A percentile compares a stretch with the other conserved stretches of the same genome.
These are phyloP conservation scores for Periophthalmus magnuspinnatus DNA, from an alignment of 2,797 vertebrate genomes.

Conservation along the genomic window DNA sequence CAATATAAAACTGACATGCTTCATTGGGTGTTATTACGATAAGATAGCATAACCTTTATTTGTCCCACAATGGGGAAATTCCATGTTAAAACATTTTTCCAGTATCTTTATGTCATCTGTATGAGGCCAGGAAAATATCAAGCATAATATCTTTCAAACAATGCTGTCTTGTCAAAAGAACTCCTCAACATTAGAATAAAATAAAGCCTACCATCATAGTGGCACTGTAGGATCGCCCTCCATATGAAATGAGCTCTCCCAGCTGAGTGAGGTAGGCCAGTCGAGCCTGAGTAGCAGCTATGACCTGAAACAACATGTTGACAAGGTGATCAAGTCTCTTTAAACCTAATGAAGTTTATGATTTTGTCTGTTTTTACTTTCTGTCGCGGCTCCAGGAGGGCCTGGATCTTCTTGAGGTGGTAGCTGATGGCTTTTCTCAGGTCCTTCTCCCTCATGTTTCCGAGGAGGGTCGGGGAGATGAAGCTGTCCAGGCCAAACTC, in stretches of 20 bases:
- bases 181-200: neutral
- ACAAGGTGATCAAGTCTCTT: slow-evolving; percentile 10
- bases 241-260: slow-evolving; percentile 94
- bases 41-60: too few species aligned
- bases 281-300: slow-evolving; percentile 87
- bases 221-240: slow-evolving; percentile 90
- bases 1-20: neutral
- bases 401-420: slow-evolving; percentile 97
- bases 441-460: slow-evolving; percentile 97
- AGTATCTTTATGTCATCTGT: neutral
- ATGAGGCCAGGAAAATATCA: neutral
- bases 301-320: slow-evolving; percentile 72
- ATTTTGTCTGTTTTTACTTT: slow-evolving; percentile 79
- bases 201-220: slow-evolving; percentile 88
- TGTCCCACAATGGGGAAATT: too few species aligned
- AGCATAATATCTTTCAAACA: neutral
- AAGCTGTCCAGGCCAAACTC: slow-evolving; percentile 98
- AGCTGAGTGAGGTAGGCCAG: slow-evolving; percentile 95
- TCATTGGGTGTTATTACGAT: neutral
- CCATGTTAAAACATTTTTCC: neutral
- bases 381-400: slow-evolving; percentile 91
- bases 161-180: neutral
- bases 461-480: slow-evolving; percentile 94
- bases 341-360: neutral
- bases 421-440: slow-evolving; percentile 95